A percentile compares a stretch with the other conserved stretches of the same genome.
phyloP scores from a whole-genome alignment of 2,113 vertebrate species.

The Probosciger aterrimus region DNA sequence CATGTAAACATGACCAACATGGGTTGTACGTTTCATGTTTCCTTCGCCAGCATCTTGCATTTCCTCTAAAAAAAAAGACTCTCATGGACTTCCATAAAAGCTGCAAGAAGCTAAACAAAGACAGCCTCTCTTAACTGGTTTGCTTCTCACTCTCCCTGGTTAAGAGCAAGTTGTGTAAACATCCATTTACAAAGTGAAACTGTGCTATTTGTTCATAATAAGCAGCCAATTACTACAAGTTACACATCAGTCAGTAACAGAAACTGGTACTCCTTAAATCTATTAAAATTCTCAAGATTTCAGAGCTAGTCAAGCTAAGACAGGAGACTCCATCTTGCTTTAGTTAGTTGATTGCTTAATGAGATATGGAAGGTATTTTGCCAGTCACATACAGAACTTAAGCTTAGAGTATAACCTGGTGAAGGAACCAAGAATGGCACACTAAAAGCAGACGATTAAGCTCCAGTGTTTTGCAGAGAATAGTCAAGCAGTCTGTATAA shows the following conservation, averaged over 20 bases:
- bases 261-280: neutral
- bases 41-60: neutral
- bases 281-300: neutral
- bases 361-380: accelerated
- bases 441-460: neutral
- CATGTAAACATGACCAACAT: neutral
- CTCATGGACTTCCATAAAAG: neutral
- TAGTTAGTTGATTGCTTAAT: neutral
- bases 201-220: neutral
- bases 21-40: neutral
- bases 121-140: neutral
- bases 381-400: neutral
- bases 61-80: neutral
- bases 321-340: neutral
- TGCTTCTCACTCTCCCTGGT: neutral
- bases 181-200: neutral
- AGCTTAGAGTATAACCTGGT: neutral
- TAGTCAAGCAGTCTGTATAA: neutral
- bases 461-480: neutral
- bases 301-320: accelerated
- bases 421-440: neutral
- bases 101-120: neutral
- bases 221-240: accelerated
- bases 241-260: neutral
- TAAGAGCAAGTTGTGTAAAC: neutral